Evolutionary conservation across 2,797 vertebrate species (phyloP).

Genomic region (Gymnothorax reevesii): DNA sequence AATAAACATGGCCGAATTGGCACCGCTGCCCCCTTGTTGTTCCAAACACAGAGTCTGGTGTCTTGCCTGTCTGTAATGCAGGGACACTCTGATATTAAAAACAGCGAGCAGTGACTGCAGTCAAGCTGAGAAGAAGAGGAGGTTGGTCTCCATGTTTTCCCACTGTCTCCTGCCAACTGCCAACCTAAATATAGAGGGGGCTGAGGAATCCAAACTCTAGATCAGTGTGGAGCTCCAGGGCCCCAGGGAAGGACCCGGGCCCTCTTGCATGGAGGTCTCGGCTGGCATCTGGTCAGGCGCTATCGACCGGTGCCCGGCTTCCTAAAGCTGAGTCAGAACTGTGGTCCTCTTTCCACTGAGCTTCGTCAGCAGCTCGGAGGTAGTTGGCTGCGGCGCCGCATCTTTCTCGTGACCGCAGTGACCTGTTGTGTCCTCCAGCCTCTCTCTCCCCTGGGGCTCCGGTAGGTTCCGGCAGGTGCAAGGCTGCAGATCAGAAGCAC

Average conservation of each 20-base stretch:
- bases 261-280: neutral
- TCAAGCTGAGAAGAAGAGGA: conserved; percentile 14
- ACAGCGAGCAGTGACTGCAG: neutral
- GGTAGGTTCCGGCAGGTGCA: neutral
- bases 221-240: conserved; percentile 43
- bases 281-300: neutral
- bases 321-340: conserved; percentile 3
- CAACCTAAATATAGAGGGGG: conserved; percentile 74
- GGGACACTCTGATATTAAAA: conserved; percentile 3
- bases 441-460: neutral
- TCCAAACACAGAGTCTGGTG: neutral
- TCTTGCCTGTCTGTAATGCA: neutral
- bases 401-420: neutral
- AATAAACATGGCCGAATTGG: neutral
- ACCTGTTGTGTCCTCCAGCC: neutral
- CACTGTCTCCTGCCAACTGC: conserved; percentile 63
- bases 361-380: neutral
- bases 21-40: neutral
- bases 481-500: neutral
- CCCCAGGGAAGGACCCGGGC: neutral
- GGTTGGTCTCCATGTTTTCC: neutral
- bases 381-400: neutral
- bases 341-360: neutral
- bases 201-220: conserved; percentile 55
- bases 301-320: neutral